Evolutionary conservation across 2,797 vertebrate species (phyloP).

Genomic region (Hoplostethus atlanticus): DNA sequence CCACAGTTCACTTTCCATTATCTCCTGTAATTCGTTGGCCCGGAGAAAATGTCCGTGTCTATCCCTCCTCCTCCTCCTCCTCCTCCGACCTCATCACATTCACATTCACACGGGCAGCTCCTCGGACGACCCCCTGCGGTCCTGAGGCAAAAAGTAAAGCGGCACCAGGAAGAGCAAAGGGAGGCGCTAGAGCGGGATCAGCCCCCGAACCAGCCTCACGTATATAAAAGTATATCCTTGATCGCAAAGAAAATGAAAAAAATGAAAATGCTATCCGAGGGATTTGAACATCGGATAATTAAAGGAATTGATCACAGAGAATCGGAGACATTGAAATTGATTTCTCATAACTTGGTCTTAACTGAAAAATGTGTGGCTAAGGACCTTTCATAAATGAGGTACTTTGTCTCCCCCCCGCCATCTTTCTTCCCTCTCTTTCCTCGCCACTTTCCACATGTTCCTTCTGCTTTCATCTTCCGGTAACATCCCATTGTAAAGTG

Average conservation of each 20-base stretch:
- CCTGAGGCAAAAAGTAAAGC: slow-evolving; percentile 4
- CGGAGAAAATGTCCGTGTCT: neutral
- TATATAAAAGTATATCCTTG: neutral
- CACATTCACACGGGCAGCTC: slow-evolving; percentile 12
- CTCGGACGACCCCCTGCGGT: slow-evolving; percentile 24
- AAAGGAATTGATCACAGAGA: slow-evolving; percentile 54
- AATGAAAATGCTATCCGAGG: slow-evolving; percentile 39
- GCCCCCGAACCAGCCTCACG: neutral
- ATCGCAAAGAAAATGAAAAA: slow-evolving; percentile 30
- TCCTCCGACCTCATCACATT: slow-evolving; percentile 21
- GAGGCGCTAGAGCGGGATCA: neutral
- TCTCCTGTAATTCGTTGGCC: neutral
- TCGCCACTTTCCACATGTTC: slow-evolving; percentile 1
- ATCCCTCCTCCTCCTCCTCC: neutral
- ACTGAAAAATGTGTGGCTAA: slow-evolving; percentile 49
- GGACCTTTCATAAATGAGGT: slow-evolving; percentile 40
- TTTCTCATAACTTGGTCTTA: slow-evolving; percentile 18
- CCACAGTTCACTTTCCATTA: slow-evolving; percentile 1
- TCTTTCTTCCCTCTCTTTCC: neutral
- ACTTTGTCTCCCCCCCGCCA: slow-evolving; percentile 39
- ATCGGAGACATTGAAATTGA: slow-evolving; percentile 48
- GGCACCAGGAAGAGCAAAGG: neutral
- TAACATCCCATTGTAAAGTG: too few relatives aligned
- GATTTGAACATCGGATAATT: slow-evolving; percentile 43
- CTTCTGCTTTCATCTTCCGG: neutral